Base-by-base conservation (phyloP, 1,140 invertebrate species). In the Pachyrhynchus sulphureomaculatus region DNA sequence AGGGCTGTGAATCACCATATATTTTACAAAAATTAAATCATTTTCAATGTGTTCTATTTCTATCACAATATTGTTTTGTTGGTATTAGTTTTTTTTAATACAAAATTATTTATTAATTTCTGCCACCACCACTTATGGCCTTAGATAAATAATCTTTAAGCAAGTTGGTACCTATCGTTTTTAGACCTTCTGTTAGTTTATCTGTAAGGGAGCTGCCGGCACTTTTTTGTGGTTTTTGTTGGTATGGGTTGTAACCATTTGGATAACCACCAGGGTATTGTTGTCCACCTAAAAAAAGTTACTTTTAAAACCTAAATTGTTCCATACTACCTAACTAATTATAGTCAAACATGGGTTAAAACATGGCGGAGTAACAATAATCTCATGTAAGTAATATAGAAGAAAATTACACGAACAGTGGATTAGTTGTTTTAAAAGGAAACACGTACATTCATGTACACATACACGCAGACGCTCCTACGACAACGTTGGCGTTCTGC, bases 141-240 rank as follows among this genome's bases (percentile, higher is more conserved):
- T 55, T 62, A 39, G 29, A 47, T 21, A 62, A 18, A 55, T 62
- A 62, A 21, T 68, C 58, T 62, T 68, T 68, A 8, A 68, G 37
- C 39, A 68, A 54, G 34, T 62, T 53, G 29, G 62, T 68, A 68
- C 66, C 66, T 42, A 58, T 62, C 34, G 32, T 47, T 33, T 65
- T 68, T 13, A 68, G 20, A 9, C 55, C 33, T 17, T 62, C 42
- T 17, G 53, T 62, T 8, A 68, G 39, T 36, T 60, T 56, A 36
- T 67, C 65, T 6, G 56, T 57, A 12, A 67, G 20, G n/a, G 57
- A 61, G 23, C 48, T 52, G 13, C 53, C 54, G 2, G 56, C 36
- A 18, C 33, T 52, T 41, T 37, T 55, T 36, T 51, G 56, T 29
- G 61, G 60, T 10, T 52, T 17, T 23, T 51, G 44, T 33, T 61